phyloP scores from a whole-genome alignment of 1,140 invertebrate genomes.

The Chymomyza costata region DNA sequence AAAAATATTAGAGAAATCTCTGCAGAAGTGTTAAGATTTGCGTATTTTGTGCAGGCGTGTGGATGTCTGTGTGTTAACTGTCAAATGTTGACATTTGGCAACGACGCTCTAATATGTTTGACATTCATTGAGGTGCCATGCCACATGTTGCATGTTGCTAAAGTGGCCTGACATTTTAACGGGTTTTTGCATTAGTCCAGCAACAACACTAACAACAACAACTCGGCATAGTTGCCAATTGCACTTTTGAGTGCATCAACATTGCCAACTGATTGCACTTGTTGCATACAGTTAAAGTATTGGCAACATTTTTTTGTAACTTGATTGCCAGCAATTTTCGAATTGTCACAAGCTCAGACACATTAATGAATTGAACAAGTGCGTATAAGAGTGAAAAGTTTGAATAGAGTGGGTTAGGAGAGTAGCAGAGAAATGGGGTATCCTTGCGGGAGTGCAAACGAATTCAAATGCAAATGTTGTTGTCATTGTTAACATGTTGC shows the following conservation, averaged over 20 bases:
- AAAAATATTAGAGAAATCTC: too few relatives aligned
- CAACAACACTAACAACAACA: slow-evolving; percentile 38
- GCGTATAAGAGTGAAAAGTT: too few relatives aligned
- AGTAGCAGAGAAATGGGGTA: too few relatives aligned
- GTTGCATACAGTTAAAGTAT: slow-evolving; percentile 17
- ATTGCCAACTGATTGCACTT: slow-evolving; percentile 62
- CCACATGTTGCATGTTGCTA: slow-evolving; percentile 64
- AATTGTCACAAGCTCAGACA: too few relatives aligned
- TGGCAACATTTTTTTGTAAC: too few relatives aligned
- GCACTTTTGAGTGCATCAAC: slow-evolving; percentile 9
- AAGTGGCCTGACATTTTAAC: slow-evolving; percentile 66
- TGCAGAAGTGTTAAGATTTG: too few relatives aligned
- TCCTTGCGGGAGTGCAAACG: too few relatives aligned
- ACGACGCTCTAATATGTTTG: slow-evolving; percentile 63
- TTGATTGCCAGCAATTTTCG: too few relatives aligned
- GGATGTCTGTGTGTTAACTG: slow-evolving; percentile 42
- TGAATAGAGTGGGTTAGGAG: too few relatives aligned
- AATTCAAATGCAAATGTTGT: slow-evolving; percentile 57
- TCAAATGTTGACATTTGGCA: slow-evolving; percentile 70
- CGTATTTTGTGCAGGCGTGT: slow-evolving; percentile 12
- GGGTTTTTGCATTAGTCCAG: slow-evolving; percentile 63
- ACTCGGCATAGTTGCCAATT: slow-evolving; percentile 6
- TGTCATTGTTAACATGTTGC: slow-evolving; percentile 36
- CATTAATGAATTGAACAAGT: too few relatives aligned
- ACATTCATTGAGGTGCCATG: slow-evolving; percentile 57